phyloP scores from a whole-genome alignment of 2,888 invertebrate genomes.

The Oegoconia quadripuncta region DNA sequence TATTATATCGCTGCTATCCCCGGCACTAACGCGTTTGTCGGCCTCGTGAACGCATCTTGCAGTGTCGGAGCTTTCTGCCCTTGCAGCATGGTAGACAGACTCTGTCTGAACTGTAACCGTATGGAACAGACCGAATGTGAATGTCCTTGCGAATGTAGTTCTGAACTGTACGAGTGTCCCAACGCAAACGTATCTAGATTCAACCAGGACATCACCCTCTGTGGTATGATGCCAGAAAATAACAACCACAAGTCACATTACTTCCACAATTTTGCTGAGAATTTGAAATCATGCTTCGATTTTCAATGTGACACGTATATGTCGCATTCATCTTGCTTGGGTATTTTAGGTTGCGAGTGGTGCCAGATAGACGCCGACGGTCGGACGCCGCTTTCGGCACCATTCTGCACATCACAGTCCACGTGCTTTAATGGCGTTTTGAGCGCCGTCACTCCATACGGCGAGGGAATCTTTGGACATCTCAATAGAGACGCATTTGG shows the following conservation, averaged over 20 bases:
- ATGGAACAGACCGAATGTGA: slow-evolving; percentile 97
- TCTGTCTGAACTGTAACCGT: slow-evolving; percentile 94
- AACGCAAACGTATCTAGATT: slow-evolving; percentile 47
- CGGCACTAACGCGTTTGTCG: slow-evolving; percentile 93
- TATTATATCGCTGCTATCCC: slow-evolving; percentile 90
- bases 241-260: slow-evolving; percentile 72
- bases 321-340: slow-evolving; percentile 83
- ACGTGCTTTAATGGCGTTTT: slow-evolving; percentile 93
- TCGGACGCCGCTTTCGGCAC: slow-evolving; percentile 80
- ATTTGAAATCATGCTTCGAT: slow-evolving; percentile 82
- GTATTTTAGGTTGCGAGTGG: slow-evolving; percentile 94
- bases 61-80: slow-evolving; percentile 93
- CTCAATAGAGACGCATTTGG: slow-evolving; percentile 66
- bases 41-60: slow-evolving; percentile 92
- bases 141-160: slow-evolving; percentile 94
- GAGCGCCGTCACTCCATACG: slow-evolving; percentile 90
- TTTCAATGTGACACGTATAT: slow-evolving; percentile 83
- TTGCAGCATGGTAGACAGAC: slow-evolving; percentile 92
- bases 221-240: slow-evolving; percentile 67
- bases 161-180: slow-evolving; percentile 64
- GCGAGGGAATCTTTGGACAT: slow-evolving; percentile 81
- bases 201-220: slow-evolving; percentile 57
- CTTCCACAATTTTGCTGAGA: slow-evolving; percentile 71
- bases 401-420: slow-evolving; percentile 90
- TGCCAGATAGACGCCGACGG: slow-evolving; percentile 90